Evolutionary conservation across 2,888 invertebrate species (phyloP).

Genomic region (Argynnis bischoffii): DNA sequence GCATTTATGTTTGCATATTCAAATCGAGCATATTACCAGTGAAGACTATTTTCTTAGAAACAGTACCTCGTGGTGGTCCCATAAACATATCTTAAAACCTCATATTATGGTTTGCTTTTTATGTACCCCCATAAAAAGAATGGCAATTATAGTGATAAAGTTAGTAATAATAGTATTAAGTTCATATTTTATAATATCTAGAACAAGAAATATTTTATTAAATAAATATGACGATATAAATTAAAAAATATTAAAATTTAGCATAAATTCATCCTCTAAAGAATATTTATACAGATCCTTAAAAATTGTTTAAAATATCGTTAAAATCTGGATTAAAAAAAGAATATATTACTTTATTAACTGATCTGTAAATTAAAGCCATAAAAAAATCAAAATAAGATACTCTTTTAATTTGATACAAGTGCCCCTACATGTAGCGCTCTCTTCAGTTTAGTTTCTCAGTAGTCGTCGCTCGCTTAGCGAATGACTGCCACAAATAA

Average conservation of each 20-base stretch:
- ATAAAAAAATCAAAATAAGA: not conserved
- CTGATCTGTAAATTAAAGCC: not conserved
- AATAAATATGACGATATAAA: no score
- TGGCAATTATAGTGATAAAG: no score
- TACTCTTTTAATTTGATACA: constrained; percentile 22
- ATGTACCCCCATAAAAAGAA: no score
- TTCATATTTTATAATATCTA: no score
- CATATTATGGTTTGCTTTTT: constrained; percentile 2
- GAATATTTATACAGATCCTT: no score
- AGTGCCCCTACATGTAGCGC: constrained; percentile 37
- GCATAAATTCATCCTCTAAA: no score
- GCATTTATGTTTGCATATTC: constrained; percentile 1
- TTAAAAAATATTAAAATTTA: no score
- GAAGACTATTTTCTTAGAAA: constrained; percentile 4
- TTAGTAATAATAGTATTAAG: no score
- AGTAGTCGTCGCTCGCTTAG: constrained; percentile 68
- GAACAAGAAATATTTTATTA: no score
- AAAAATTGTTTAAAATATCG: no score
- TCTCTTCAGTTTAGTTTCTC: constrained; percentile 62
- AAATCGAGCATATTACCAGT: constrained; percentile 1
- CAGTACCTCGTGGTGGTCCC: constrained; percentile 8
- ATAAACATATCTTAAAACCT: not conserved
- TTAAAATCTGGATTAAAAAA: not conserved
- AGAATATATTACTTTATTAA: not conserved
- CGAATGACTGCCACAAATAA: constrained; percentile 76